A percentile compares a stretch with the other conserved stretches of the same genome.
These are phyloP conservation scores for Athalia cordata DNA, from an alignment of 2,888 invertebrate genomes.

Conservation along the genomic window DNA sequence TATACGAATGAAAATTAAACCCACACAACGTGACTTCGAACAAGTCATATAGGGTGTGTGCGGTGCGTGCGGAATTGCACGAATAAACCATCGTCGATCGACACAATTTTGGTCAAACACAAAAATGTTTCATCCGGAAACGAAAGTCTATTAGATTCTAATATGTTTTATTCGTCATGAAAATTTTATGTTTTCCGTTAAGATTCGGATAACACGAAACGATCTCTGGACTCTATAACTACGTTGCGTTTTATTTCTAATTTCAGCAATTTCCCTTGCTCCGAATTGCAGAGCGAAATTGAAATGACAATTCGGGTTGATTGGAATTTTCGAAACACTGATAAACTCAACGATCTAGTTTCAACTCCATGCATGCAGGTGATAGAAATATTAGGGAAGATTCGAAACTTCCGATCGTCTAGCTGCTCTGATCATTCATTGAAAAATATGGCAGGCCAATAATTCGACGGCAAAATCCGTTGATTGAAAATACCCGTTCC, in stretches of 20 bases:
- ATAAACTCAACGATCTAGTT: slow-evolving; percentile 11
- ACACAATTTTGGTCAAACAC: too few species aligned
- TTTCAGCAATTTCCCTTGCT: slow-evolving; percentile 30
- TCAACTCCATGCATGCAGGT: not conserved
- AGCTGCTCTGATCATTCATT: not conserved
- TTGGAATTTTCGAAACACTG: slow-evolving; percentile 10
- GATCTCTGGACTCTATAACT: not conserved
- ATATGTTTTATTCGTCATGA: too few species aligned
- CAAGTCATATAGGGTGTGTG: too few species aligned
- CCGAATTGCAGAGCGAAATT: slow-evolving; percentile 29
- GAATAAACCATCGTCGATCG: too few species aligned
- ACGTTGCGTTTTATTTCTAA: slow-evolving; percentile 12
- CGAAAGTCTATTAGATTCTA: too few species aligned
- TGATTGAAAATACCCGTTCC: slow-evolving; percentile 15
- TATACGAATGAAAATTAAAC: too few species aligned
- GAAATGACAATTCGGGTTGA: slow-evolving; percentile 34
- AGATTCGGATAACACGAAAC: slow-evolving; percentile 1
- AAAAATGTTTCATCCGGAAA: too few species aligned
- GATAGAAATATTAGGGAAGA: not conserved
- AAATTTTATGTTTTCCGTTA: not conserved
- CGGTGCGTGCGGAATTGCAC: too few species aligned
- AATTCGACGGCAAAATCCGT: slow-evolving; percentile 3
- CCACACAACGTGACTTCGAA: too few species aligned
- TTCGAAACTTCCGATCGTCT: not conserved
- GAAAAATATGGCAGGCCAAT: not conserved